phyloP scores from a whole-genome alignment of 35 echinoderm and acorn worm species.

The Ophioderma brevispina region DNA sequence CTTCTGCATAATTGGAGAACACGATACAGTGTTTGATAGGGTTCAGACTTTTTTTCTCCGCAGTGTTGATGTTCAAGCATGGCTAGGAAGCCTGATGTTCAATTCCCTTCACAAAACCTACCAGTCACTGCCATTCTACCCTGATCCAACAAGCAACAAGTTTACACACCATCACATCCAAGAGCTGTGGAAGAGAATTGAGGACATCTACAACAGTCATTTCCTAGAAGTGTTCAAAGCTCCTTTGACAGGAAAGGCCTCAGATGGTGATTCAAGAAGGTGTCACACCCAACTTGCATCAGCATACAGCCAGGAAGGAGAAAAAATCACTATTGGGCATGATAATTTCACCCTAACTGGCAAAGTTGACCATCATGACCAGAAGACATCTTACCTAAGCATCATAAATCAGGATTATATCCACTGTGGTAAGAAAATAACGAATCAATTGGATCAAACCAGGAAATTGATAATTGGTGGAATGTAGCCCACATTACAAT shows the following conservation, averaged over 20 bases:
- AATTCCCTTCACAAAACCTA: slow-evolving; percentile 8
- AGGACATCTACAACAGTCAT: neutral
- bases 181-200: neutral
- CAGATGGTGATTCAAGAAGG: slow-evolving; percentile 19
- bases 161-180: neutral
- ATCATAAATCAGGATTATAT: slow-evolving; percentile 27
- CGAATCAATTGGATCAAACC: slow-evolving; percentile 18
- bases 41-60: neutral
- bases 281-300: neutral
- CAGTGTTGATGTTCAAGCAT: neutral
- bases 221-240: neutral
- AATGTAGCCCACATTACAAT: slow-evolving; percentile 3
- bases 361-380: neutral
- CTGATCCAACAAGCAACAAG: neutral
- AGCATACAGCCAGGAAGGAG: slow-evolving; percentile 4
- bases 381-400: neutral
- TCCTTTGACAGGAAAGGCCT: neutral
- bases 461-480: slow-evolving; percentile 12
- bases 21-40: neutral
- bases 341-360: slow-evolving; percentile 10
- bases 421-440: neutral
- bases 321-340: neutral
- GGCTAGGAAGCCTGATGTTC: neutral
- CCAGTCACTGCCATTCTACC: neutral
- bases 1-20: neutral